Base-by-base conservation (phyloP, 2,113 vertebrate species). In the Ceyx melanurus region DNA sequence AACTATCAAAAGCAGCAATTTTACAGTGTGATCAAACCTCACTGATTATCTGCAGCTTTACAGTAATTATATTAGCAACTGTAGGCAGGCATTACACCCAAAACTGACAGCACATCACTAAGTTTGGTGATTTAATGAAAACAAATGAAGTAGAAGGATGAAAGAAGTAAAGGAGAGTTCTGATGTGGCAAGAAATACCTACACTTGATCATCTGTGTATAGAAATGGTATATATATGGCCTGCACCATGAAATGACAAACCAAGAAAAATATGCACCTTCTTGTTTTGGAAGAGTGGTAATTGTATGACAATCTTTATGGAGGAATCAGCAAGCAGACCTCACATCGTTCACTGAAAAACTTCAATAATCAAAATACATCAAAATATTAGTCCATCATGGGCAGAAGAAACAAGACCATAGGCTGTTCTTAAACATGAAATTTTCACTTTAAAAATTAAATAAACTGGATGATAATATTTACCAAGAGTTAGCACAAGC, bases 41-140 rank as follows among this genome's bases (percentile, higher is more conserved):
- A 45, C 2, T 75, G 56, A 89, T 83, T 88, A 80, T 80, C 48
- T 66, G 87, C 70, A 77, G 89, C 88, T 81, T 57, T 91, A 95
- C 82, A 92, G 86, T 97, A 97, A 97, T 95, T 97, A 92, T 88
- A 90, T 92, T 70, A 93, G 94, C 92, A 95, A 97, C 73, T 89
- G 67, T 88, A 92, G 93, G 94, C 72, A 90, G 25, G 66, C 88
- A 86, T 74, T 78, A 71, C 82, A 92, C 70, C 74, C 91, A 86
- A 82, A 56, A 60, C 53, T 97, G 97, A 97, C 96, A 97, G 86
- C 86, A 87, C 92, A 96, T 94, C 94, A 86, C 90, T 80, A 78
- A 91, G 64, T 92, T 9, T 42, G 94, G 71, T 92, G 81, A 95
- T 92, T 84, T 94, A 96, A 95, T 58, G 14, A 89, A 93, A 95